These are phyloP conservation scores for Elaphurus davidianus DNA, from an alignment of 2,113 vertebrate species.

Conservation along the genomic window DNA sequence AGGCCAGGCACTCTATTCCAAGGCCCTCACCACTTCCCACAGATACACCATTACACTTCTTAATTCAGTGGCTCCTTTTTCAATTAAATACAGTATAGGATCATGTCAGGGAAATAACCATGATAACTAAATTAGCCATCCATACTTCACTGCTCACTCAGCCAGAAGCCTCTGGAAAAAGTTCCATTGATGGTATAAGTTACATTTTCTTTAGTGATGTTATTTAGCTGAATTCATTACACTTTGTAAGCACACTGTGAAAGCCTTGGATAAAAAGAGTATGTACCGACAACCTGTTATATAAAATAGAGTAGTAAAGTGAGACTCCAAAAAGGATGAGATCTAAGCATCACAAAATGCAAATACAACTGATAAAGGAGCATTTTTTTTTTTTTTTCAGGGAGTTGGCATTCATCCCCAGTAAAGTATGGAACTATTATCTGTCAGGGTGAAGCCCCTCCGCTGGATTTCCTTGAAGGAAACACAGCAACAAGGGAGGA, in stretches of 20 bases:
- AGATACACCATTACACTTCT: accelerated
- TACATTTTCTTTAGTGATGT: neutral
- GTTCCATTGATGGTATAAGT: neutral
- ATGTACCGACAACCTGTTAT: neutral
- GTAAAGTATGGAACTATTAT: neutral
- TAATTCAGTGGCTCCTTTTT: neutral
- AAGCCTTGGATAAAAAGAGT: neutral
- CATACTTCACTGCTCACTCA: neutral
- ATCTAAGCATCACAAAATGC: neutral
- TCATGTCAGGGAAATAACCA: neutral
- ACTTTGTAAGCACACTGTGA: neutral
- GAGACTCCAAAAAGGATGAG: neutral
- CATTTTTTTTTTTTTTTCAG: accelerated
- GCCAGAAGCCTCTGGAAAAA: neutral
- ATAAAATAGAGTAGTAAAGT: neutral
- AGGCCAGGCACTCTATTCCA: neutral
- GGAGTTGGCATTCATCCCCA: too few species aligned
- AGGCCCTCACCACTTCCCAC: neutral
- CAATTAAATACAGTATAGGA: neutral
- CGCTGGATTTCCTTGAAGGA: neutral
- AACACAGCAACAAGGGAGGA: neutral
- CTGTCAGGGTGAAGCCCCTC: neutral
- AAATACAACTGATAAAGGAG: neutral
- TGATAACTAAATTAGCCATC: neutral
- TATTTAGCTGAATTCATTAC: neutral